phyloP scores from a whole-genome alignment of 2,113 vertebrate species.

The Podocnemis expansa region DNA sequence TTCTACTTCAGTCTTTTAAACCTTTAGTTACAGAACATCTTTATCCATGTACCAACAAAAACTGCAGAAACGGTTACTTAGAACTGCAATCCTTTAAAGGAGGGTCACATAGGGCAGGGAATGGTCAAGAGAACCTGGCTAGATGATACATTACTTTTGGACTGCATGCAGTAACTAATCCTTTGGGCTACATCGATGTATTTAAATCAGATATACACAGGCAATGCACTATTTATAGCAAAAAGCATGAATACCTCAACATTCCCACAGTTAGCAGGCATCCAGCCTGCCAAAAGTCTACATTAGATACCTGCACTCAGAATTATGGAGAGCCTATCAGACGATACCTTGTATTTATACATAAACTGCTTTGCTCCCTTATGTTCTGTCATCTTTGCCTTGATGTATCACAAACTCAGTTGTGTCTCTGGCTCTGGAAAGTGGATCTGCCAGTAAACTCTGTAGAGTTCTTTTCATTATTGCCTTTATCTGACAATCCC shows the following conservation, averaged over 20 bases:
- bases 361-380: not conserved
- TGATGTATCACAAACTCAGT: not conserved
- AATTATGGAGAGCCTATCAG: slow-evolving; percentile 16
- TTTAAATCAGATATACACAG: slow-evolving; percentile 72
- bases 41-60: slow-evolving; percentile 35
- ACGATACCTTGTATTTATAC: not conserved
- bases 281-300: slow-evolving; percentile 40
- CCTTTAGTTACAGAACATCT: not conserved
- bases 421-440: not conserved
- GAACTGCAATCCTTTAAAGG: not conserved
- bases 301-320: slow-evolving; percentile 32
- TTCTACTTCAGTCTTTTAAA: not conserved
- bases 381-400: slow-evolving; percentile 13
- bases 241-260: slow-evolving; percentile 75
- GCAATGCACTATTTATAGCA: slow-evolving; percentile 75
- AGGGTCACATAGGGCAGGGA: slow-evolving; percentile 32
- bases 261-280: slow-evolving; percentile 65
- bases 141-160: slow-evolving; percentile 63
- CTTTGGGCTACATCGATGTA: slow-evolving; percentile 42
- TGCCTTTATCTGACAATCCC: slow-evolving; percentile 31
- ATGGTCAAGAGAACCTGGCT: slow-evolving; percentile 40
- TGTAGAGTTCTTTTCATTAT: not conserved
- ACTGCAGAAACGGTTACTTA: not conserved
- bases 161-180: slow-evolving; percentile 62
- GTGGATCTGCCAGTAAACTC: not conserved